Evolutionary conservation across 2,113 vertebrate genomes (phyloP).

Genomic region (Xenopus tropicalis): DNA sequence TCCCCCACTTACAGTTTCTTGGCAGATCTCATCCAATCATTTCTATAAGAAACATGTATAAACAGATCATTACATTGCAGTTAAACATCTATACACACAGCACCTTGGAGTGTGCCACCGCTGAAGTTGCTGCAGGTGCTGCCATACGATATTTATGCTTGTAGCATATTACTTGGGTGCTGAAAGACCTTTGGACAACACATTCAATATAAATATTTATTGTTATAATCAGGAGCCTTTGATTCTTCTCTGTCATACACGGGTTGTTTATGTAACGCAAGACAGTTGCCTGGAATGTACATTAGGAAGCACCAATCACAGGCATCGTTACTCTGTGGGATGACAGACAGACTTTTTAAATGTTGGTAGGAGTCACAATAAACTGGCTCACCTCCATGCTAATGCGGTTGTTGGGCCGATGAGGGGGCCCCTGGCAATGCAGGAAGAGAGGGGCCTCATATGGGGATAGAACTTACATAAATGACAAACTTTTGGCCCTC

Average conservation of each 20-base stretch:
- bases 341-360: slow-evolving; percentile 14
- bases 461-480: too few relatives aligned
- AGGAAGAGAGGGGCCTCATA: too few relatives aligned
- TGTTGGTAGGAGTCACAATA: neutral
- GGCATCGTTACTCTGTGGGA: neutral
- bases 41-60: neutral
- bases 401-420: neutral
- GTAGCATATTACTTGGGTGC: neutral
- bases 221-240: slow-evolving; percentile 27
- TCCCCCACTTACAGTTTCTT: too few relatives aligned
- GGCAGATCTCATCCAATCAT: neutral
- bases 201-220: slow-evolving; percentile 31
- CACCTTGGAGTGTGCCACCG: neutral
- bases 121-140: neutral
- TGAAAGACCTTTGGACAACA: slow-evolving; percentile 8
- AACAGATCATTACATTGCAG: neutral
- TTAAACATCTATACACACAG: neutral
- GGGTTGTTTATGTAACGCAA: slow-evolving; percentile 24
- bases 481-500: too few relatives aligned
- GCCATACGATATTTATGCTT: neutral
- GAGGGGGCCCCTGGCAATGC: too few relatives aligned
- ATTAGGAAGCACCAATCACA: slow-evolving; percentile 21
- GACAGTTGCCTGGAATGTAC: slow-evolving; percentile 8
- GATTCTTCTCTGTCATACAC: slow-evolving; percentile 17
- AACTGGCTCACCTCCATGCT: neutral